Percentiles rank a stretch among this genome's conserved stretches.
Evolutionary conservation across 1,140 invertebrate genomes (phyloP).

Genomic region (Eriocheir sinensis): DNA sequence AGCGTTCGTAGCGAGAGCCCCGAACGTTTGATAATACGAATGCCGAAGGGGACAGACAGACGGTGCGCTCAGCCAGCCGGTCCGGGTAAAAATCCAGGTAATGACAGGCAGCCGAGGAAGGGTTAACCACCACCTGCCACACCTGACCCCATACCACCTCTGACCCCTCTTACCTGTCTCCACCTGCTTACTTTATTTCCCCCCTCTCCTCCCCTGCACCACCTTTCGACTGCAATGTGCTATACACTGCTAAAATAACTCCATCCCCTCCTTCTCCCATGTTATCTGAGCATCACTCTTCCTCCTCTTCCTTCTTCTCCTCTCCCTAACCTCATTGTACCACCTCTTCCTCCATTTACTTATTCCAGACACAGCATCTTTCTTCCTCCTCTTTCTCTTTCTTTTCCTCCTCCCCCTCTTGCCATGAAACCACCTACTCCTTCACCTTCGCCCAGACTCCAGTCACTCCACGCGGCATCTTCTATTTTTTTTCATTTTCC

Average conservation of each 20-base stretch:
- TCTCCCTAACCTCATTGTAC: too few species aligned
- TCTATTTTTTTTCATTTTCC: background rate
- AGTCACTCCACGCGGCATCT: too few species aligned
- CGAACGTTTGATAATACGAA: too few species aligned
- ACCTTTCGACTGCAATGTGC: too few species aligned
- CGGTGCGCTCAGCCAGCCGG: background rate
- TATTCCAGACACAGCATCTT: too few species aligned
- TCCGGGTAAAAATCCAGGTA: conserved; percentile 41
- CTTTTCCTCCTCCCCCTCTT: too few species aligned
- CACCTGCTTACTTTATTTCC: background rate
- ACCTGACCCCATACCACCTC: conserved; percentile 30
- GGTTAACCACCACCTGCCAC: conserved; percentile 55
- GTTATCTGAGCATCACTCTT: too few species aligned
- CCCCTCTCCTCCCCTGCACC: background rate
- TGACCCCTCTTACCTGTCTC: background rate
- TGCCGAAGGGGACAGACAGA: background rate
- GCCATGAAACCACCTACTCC: background rate
- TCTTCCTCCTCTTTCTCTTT: background rate
- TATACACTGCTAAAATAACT: too few species aligned
- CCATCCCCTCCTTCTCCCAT: too few species aligned
- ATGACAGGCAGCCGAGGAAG: conserved; percentile 25
- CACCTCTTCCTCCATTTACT: too few species aligned
- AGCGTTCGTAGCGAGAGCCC: too few species aligned
- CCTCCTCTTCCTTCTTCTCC: too few species aligned
- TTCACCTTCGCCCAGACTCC: background rate